Base-by-base conservation (phyloP, 1,140 invertebrate species). In the Dendrolimus kikuchii region DNA sequence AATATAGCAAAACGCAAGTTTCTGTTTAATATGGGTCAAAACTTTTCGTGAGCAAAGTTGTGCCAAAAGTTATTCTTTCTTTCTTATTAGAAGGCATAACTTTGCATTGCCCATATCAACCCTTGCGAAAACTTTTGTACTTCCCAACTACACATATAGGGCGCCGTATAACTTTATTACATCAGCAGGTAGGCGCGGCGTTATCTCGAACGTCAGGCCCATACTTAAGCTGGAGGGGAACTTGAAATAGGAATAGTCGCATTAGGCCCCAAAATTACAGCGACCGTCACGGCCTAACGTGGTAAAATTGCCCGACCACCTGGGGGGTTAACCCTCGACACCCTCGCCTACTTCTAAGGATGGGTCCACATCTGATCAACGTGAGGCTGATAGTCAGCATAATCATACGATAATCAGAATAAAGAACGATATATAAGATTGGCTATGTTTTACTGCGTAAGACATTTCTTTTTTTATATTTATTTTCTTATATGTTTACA, bases 191-290 rank as follows among this genome's bases (percentile, higher is more conserved):
- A 67, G 58, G 54, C 60, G 62, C 38, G 55, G 62, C 68, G 64
- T 82, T 82, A 85, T 85, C 81, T 81, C 69, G 48, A 63, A 64
- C 65, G 71, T 61, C 81, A 85, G 75, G 68, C 77, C 66, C 77
- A 71, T 72, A 67, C 68, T 79, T 77, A 81, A 80, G 69, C 71
- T 63, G 57, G 69, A 66, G 65, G 72, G 75, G 79, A 71, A 72
- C 69, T 82, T 77, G 68, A 81, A 82, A 81, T 86, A 85, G 78
- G 75, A 85, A 83, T 82, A 82, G 82, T 77, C 77, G 80, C 79
- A 86, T 86, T 83, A 86, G 80, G 74, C 71, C 65, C 74, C 75
- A 77, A 82, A 86, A 86, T 83, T 86, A 80, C 79, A 83, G 77
- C 75, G 75, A 81, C 78, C 80, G 81, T 84, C 81, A 77, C 77